A percentile compares a stretch with the other conserved stretches of the same genome.
phyloP scores from a whole-genome alignment of 2,888 invertebrate genomes.

The Habroteleia sp. region DNA sequence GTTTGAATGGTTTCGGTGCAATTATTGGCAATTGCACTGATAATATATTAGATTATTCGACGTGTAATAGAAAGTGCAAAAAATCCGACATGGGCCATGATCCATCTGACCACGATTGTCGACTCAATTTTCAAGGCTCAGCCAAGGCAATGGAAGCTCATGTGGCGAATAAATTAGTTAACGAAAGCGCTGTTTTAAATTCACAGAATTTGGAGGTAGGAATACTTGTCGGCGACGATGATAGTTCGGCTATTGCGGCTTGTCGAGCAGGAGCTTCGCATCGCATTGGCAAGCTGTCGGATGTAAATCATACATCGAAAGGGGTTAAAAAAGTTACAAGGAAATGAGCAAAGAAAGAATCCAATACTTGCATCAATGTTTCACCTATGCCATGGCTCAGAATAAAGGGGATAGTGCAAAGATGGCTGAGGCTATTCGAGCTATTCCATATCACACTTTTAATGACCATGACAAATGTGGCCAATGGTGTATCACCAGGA shows the following conservation, averaged over 20 bases:
- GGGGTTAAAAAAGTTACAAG: constrained; percentile 44
- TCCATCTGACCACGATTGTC: constrained; percentile 64
- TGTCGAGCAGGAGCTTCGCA: constrained; percentile 51
- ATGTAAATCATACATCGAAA: constrained; percentile 65
- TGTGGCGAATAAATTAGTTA: constrained; percentile 56
- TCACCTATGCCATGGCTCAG: constrained; percentile 64
- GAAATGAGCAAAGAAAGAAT: constrained; percentile 57
- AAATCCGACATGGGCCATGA: constrained; percentile 56
- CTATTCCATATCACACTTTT: constrained; percentile 60
- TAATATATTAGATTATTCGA: no score
- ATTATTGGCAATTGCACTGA: no score
- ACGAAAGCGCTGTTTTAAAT: constrained; percentile 57
- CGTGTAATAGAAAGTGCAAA: no score
- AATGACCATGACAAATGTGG: constrained; percentile 59
- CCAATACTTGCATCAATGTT: constrained; percentile 63
- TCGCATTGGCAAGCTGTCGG: constrained; percentile 63
- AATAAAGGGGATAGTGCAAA: constrained; percentile 54
- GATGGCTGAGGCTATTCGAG: constrained; percentile 45
- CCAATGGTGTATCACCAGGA: constrained; percentile 30
- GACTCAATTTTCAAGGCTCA: constrained; percentile 66
- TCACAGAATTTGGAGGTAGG: constrained; percentile 62
- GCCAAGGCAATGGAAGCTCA: constrained; percentile 71
- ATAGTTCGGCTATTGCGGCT: constrained; percentile 66
- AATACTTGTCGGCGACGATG: constrained; percentile 67
- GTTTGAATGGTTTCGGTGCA: no score